Evolutionary conservation across 2,888 invertebrate genomes (phyloP), one percentile per base, ranked within the genome.

Genomic region (Schizaphis graminum): DNA sequence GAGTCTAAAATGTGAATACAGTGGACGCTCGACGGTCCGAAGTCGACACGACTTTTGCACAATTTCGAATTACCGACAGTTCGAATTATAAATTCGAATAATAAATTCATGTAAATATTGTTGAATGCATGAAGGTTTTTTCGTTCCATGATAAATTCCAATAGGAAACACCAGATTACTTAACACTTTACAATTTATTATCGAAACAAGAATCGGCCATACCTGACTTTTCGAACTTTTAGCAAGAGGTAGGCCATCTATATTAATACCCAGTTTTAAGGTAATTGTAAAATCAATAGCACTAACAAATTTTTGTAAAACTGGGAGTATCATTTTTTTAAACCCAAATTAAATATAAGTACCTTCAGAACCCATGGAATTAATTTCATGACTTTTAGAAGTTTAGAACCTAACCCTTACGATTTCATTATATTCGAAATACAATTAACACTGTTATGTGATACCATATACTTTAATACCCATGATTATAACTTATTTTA

Each of bases 81-180:
- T 41, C 41, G 41, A 41, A 41, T 1, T 41, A 41, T 41, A n/a
- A n/a, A n/a, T n/a, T n/a, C n/a, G n/a, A n/a, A 49, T 49, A 49
- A 87, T 87, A 86, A 86, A 86, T 86, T 26, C 26, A 86, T 86
- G 28, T 10, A 49, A 49, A 86, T 49, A 86, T 8, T 85, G 24
- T 44, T 85, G 28, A 86, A 86, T n/a, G 47, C 86, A 28, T 91
- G 93, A 91, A 90, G 95, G 95, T 95, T 95, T 95, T 26, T 67
- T 94, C 44, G 92, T 61, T 44, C 95, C 95, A 94, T 90, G 94
- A 94, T 94, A 95, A 57, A 95, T 92, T 57, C 95, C 95, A 94
- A 95, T 94, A n/a, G 94, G 89, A 93, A 95, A 95, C 24, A 94
- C 94, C 67, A 57, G 77, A 89, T 89, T 85, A 87, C n/a, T 87